Evolutionary conservation across 2,797 vertebrate species (phyloP).

Genomic region (Acanthurus leucopareius): DNA sequence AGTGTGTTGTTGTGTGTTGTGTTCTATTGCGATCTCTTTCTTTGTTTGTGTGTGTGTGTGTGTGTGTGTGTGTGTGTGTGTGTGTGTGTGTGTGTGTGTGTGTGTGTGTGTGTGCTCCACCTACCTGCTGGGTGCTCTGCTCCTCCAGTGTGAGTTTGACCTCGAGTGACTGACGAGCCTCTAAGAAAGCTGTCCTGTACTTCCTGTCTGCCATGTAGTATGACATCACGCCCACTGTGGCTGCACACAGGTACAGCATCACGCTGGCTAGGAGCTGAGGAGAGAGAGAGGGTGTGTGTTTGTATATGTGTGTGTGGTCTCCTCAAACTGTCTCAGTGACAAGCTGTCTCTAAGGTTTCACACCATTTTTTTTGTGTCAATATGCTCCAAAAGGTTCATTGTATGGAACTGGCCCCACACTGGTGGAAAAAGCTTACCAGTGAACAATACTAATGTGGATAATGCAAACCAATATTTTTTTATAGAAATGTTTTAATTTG

Average conservation of each 20-base stretch:
- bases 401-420: too few relatives aligned
- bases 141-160: constrained; percentile 96
- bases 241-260: constrained; percentile 91
- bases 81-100: constrained; percentile 8
- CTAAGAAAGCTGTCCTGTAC: constrained; percentile 95
- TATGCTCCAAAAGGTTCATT: too few relatives aligned
- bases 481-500: too few relatives aligned
- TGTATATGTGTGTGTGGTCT: background rate
- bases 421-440: too few relatives aligned
- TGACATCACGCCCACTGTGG: constrained; percentile 91
- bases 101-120: background rate
- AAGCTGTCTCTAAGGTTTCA: too few relatives aligned
- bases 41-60: constrained; percentile 9
- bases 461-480: too few relatives aligned
- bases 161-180: constrained; percentile 95
- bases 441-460: too few relatives aligned
- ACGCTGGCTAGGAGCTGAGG: constrained; percentile 91
- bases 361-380: too few relatives aligned
- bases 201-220: constrained; percentile 97
- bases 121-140: constrained; percentile 87
- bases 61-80: constrained; percentile 4
- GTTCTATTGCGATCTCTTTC: too few relatives aligned
- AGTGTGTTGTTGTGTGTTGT: too few relatives aligned
- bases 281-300: background rate
- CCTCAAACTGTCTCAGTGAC: too few relatives aligned